phyloP scores from a whole-genome alignment of 2,113 vertebrate genomes.

The Acrocephalus kingi region DNA sequence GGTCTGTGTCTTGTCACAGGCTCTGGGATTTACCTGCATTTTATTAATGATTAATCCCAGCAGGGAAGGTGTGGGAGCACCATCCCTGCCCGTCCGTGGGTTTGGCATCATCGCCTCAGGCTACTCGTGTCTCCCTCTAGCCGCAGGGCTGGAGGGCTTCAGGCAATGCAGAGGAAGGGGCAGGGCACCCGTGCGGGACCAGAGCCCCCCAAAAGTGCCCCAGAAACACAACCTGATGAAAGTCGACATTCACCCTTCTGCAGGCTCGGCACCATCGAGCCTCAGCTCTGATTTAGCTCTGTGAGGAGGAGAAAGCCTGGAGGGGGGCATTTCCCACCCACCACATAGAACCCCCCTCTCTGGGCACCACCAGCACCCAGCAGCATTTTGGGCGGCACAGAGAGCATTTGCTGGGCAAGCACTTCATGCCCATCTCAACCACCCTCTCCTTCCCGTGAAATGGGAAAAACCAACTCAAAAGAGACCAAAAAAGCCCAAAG shows the following conservation, averaged over 20 bases:
- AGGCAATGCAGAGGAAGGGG: not conserved
- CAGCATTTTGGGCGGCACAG: not conserved
- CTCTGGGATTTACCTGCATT: not conserved
- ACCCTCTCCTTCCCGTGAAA: not conserved
- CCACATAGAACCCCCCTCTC: too few relatives aligned
- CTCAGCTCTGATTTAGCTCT: not conserved
- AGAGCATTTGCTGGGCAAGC: not conserved
- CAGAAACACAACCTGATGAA: not conserved
- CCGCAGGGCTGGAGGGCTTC: not conserved
- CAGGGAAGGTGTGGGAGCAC: not conserved
- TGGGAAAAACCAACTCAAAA: not conserved
- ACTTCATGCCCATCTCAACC: not conserved
- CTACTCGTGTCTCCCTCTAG: not conserved
- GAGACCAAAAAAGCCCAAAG: not conserved
- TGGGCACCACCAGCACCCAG: not conserved
- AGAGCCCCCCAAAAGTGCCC: not conserved
- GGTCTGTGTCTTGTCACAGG: accelerated
- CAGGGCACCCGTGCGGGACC: accelerated
- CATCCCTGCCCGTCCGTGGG: accelerated
- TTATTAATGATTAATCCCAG: not conserved
- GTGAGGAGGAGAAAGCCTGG: not conserved
- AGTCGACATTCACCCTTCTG: not conserved
- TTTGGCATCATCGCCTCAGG: accelerated
- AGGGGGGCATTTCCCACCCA: not conserved
- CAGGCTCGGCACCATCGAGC: accelerated